Conservation (phyloP, 2,113 vertebrate genomes). For the Alexandromys fortis region DNA sequence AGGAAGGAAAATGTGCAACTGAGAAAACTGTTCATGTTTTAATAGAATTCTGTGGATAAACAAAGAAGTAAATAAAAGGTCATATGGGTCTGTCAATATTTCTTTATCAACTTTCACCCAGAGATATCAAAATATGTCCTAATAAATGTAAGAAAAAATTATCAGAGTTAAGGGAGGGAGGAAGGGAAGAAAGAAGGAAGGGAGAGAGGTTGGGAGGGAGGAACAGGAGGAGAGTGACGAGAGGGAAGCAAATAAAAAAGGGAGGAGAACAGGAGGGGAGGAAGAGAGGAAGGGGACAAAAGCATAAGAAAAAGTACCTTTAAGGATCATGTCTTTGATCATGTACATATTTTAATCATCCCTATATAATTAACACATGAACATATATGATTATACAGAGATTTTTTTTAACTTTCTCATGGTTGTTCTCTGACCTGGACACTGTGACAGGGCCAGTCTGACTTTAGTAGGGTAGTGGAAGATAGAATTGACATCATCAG, state of each 20-base stretch:
- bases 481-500: neutral
- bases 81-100: neutral
- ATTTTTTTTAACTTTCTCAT: neutral
- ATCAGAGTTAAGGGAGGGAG: too few relatives aligned
- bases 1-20: neutral
- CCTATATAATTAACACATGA: neutral
- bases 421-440: neutral
- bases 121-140: neutral
- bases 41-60: neutral
- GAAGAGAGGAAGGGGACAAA: neutral
- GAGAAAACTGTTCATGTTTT: neutral
- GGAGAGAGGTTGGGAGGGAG: neutral
- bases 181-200: neutral
- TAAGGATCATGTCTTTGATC: neutral
- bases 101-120: neutral
- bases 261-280: rapidly evolving
- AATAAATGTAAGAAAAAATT: neutral
- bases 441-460: neutral
- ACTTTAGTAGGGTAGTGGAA: neutral
- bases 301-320: neutral
- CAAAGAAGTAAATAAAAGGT: neutral
- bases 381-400: neutral
- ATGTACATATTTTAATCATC: neutral
- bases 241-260: too few relatives aligned
- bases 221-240: too few relatives aligned